A percentile compares a stretch with the other conserved stretches of the same genome.
Evolutionary conservation across 2,113 vertebrate genomes (phyloP).

Genomic region (Callionymus lyra): DNA sequence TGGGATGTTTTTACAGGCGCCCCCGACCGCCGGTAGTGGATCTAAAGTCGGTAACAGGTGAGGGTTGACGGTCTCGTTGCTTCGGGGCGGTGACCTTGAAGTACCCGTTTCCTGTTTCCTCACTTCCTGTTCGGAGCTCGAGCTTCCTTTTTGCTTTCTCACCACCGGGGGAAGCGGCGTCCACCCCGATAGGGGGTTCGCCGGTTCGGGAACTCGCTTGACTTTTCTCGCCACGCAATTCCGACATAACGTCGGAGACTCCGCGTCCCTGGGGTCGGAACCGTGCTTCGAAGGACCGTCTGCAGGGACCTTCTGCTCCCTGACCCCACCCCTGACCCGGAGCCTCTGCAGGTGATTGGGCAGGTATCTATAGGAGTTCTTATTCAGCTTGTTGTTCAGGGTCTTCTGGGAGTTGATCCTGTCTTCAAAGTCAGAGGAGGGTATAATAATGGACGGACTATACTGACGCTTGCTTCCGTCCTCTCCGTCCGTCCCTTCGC

Average conservation of each 20-base stretch:
- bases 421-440: no score
- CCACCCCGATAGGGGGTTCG: conserved; percentile 19
- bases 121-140: conserved; percentile 12
- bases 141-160: conserved; percentile 35
- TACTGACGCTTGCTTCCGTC: conserved; percentile 12
- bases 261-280: conserved; percentile 7
- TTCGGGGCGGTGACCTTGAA: not conserved
- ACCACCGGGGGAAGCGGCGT: conserved; percentile 47
- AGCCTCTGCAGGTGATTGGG: conserved; percentile 59
- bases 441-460: conserved; percentile 5
- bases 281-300: conserved; percentile 28
- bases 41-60: conserved; percentile 10
- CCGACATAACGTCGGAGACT: conserved; percentile 35
- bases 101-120: not conserved
- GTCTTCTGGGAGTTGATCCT: no score
- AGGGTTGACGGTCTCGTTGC: no score
- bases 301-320: conserved; percentile 17
- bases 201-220: conserved; percentile 12
- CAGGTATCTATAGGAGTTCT: conserved; percentile 26
- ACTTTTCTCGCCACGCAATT: conserved; percentile 37
- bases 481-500: conserved; percentile 36
- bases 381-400: conserved; percentile 22
- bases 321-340: conserved; percentile 23
- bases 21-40: conserved; percentile 12
- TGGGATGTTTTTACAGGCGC: not conserved